Evolutionary conservation across 2,888 invertebrate species (phyloP), one percentile per base, ranked within the genome.

Genomic region (Cryptosula pallasiana): DNA sequence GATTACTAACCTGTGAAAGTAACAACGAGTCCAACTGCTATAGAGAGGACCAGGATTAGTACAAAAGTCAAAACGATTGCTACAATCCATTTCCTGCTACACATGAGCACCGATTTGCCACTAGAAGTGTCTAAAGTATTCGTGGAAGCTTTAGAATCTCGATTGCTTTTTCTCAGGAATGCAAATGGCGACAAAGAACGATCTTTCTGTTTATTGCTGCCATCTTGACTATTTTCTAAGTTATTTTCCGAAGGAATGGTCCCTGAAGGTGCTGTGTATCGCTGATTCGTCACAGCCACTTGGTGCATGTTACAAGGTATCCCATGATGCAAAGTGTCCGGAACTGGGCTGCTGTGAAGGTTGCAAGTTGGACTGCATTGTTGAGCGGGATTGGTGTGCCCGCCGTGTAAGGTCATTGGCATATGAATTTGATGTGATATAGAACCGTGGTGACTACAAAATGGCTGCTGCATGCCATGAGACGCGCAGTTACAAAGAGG

Each of bases 151-250:
- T 63, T 63, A 34, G 63, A 63, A 23, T 70, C 70, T 29, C 70
- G n/a, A 45, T 54, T 45, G 25, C 29, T 70, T 23, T 70, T 70
- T 23, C 70, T 70, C 5, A 70, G 70, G 45, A 70, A 54, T 36
- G 70, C 70, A 36, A 70, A 70, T n/a, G 70, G 70, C 36, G 70
- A 70, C 2, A 70, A 32, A 13, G 70, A 70, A 23, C 70, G 70
- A 25, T 54, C 25, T 5, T 16, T n/a, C 3, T 5, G n/a, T 70
- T 70, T 63, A n/a, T 13, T 34, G 32, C 27, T 27, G 25, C 5
- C 5, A 16, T 57, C 25, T 57, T 25, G 57, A 13, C 27, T 63
- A 32, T 63, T 63, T 16, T 63, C 29, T 9, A 25, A 32, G 13
- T 27, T 32, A n/a, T 20, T 32, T 3, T 2, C 2, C 5, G 55